These are phyloP conservation scores for Agrenia bidenticulata DNA, from an alignment of 2,888 invertebrate species.

Conservation along the genomic window DNA sequence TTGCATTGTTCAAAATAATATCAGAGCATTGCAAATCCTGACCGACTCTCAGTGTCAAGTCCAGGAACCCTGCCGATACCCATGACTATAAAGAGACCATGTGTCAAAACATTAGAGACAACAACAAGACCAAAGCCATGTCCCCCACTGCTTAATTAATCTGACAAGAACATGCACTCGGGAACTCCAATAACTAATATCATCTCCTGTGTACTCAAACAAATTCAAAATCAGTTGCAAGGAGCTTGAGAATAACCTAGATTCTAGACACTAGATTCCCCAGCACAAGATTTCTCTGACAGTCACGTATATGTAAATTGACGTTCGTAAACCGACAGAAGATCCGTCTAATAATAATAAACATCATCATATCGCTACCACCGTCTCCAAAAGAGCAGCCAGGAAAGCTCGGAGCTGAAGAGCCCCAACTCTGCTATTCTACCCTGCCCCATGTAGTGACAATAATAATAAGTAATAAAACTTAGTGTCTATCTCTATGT, in stretches of 20 bases:
- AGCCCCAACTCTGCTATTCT: background rate
- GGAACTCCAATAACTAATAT: constrained; percentile 3
- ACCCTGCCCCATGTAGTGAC: constrained; percentile 11
- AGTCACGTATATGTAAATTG: constrained; percentile 11
- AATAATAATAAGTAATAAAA: constrained; percentile 25
- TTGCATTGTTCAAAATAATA: too few species aligned
- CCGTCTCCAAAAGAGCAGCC: background rate
- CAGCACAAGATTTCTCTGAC: background rate
- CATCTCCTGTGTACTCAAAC: background rate
- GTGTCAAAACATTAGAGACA: too few species aligned
- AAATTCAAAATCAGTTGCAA: too few species aligned
- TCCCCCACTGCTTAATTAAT: background rate
- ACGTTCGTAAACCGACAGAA: constrained; percentile 1
- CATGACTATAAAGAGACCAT: too few species aligned
- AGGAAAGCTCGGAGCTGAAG: background rate
- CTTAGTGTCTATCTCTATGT: constrained; percentile 6
- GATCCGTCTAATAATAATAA: background rate
- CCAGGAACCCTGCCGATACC: too few species aligned
- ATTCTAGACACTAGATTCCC: too few species aligned
- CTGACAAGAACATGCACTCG: constrained; percentile 17
- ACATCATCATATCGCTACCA: too few species aligned
- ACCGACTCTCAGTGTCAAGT: too few species aligned
- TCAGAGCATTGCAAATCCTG: too few species aligned
- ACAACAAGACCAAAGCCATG: background rate
- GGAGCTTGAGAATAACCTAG: constrained; percentile 2